Conservation (phyloP, 2,888 invertebrate genomes). For the Lordiphosa fenestrarum region DNA sequence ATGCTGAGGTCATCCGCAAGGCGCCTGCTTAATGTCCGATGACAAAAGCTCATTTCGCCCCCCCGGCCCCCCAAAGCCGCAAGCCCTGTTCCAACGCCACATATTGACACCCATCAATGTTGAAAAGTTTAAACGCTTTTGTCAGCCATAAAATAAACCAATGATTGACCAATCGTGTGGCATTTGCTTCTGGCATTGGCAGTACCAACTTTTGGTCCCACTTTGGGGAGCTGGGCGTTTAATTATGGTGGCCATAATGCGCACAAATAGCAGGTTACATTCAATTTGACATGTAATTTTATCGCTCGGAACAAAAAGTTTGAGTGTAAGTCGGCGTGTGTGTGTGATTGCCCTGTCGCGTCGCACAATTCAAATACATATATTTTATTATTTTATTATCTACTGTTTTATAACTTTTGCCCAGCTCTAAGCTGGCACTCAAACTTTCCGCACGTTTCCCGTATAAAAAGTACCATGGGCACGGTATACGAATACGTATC, state of each 20-base stretch:
- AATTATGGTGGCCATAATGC: slow-evolving; percentile 65
- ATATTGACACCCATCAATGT: slow-evolving; percentile 24
- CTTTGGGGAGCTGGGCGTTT: slow-evolving; percentile 41
- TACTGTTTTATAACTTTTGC: slow-evolving; percentile 69
- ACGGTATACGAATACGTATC: slow-evolving; percentile 29
- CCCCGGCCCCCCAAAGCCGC: no score
- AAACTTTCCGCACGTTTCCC: slow-evolving; percentile 75
- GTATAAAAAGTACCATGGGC: slow-evolving; percentile 67
- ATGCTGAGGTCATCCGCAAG: slow-evolving; percentile 56
- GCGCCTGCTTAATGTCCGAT: slow-evolving; percentile 53
- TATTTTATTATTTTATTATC: slow-evolving; percentile 73
- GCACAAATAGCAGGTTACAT: slow-evolving; percentile 71
- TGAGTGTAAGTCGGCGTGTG: slow-evolving; percentile 11
- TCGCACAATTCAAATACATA: slow-evolving; percentile 69
- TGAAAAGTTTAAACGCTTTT: slow-evolving; percentile 47
- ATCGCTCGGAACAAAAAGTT: slow-evolving; percentile 57
- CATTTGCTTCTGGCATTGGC: slow-evolving; percentile 8
- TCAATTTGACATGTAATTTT: slow-evolving; percentile 72
- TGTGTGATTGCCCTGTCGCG: slow-evolving; percentile 39
- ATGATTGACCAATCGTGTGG: slow-evolving; percentile 65
- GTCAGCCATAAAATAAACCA: slow-evolving; percentile 58
- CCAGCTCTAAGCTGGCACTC: slow-evolving; percentile 67
- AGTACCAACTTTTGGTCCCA: not conserved
- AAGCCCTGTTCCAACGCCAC: slow-evolving; percentile 2
- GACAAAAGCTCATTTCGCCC: slow-evolving; percentile 27